These are phyloP conservation scores for Thereva unica DNA, from an alignment of 2,888 invertebrate genomes.

Conservation along the genomic window DNA sequence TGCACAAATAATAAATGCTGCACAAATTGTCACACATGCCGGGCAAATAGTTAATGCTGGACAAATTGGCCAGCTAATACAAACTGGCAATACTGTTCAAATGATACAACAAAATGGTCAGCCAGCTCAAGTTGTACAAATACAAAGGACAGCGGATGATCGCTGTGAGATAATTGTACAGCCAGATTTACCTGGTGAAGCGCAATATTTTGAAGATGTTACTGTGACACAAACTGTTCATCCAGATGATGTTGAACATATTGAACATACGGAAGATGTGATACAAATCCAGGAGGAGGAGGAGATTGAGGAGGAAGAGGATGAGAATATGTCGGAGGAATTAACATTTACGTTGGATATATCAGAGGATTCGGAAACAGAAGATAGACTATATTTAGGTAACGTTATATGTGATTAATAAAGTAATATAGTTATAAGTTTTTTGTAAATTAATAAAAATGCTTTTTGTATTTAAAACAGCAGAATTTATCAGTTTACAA, in stretches of 20 bases:
- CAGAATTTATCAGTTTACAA: conserved; percentile 58
- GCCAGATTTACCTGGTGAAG: conserved; percentile 51
- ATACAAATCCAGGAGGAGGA: conserved; percentile 44
- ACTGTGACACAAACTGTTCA: conserved; percentile 43
- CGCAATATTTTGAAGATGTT: conserved; percentile 54
- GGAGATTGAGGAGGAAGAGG: conserved; percentile 48
- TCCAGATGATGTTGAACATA: conserved; percentile 28
- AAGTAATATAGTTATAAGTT: not conserved
- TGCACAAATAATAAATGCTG: conserved; percentile 56
- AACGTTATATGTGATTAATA: not conserved
- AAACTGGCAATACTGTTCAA: conserved; percentile 55
- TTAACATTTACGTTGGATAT: conserved; percentile 44
- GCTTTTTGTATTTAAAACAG: conserved; percentile 40
- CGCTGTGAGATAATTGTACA: conserved; percentile 50
- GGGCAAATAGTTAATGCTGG: conserved; percentile 53
- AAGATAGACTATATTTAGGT: conserved; percentile 45
- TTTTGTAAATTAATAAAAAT: not conserved
- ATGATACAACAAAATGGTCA: conserved; percentile 57
- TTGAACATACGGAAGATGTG: conserved; percentile 18
- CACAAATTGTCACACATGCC: conserved; percentile 53
- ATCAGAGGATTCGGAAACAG: conserved; percentile 44
- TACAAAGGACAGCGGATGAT: conserved; percentile 45
- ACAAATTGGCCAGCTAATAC: conserved; percentile 46
- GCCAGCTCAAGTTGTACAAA: conserved; percentile 46
- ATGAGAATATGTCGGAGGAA: conserved; percentile 41